Conservation (phyloP, 2,888 invertebrate genomes). For the Limenitis camilla region DNA sequence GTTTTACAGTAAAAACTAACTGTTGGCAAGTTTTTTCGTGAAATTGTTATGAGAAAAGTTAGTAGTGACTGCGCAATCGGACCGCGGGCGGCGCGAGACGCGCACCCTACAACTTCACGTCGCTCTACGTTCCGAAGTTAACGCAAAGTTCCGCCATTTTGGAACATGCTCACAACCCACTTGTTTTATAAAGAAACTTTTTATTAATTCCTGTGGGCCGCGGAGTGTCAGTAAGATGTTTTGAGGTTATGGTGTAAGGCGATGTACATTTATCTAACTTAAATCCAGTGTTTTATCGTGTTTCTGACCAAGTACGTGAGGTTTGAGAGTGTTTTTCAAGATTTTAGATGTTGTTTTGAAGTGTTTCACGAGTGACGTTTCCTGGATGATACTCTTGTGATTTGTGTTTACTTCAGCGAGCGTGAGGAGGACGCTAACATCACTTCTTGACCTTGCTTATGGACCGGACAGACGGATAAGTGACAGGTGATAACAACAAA, state of each 20-base stretch:
- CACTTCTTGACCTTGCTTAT: conserved; percentile 51
- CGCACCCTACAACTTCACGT: conserved; percentile 73
- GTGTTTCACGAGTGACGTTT: conserved; percentile 61
- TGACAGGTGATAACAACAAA: conserved; percentile 51
- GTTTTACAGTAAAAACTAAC: conserved; percentile 39
- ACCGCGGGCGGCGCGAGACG: conserved; percentile 51
- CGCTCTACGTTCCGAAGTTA: conserved; percentile 75
- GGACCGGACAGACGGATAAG: conserved; percentile 39
- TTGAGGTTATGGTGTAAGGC: conserved; percentile 69
- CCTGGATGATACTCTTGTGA: conserved; percentile 60
- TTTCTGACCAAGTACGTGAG: conserved; percentile 37
- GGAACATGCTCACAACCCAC: conserved; percentile 76
- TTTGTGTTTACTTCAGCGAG: conserved; percentile 69
- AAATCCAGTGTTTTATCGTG: conserved; percentile 43
- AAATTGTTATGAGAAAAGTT: conserved; percentile 65
- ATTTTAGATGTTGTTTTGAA: conserved; percentile 67
- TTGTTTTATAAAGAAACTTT: conserved; percentile 77
- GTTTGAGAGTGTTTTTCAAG: conserved; percentile 52
- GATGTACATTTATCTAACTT: conserved; percentile 58
- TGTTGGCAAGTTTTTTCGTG: conserved; percentile 50
- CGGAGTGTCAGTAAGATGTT: conserved; percentile 75
- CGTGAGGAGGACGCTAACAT: conserved; percentile 48
- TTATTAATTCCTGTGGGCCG: conserved; percentile 76
- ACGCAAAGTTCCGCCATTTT: conserved; percentile 76
- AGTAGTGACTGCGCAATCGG: conserved; percentile 55